These are phyloP conservation scores for Bombycilla garrulus DNA, from an alignment of 2,113 vertebrate genomes.

Conservation along the genomic window DNA sequence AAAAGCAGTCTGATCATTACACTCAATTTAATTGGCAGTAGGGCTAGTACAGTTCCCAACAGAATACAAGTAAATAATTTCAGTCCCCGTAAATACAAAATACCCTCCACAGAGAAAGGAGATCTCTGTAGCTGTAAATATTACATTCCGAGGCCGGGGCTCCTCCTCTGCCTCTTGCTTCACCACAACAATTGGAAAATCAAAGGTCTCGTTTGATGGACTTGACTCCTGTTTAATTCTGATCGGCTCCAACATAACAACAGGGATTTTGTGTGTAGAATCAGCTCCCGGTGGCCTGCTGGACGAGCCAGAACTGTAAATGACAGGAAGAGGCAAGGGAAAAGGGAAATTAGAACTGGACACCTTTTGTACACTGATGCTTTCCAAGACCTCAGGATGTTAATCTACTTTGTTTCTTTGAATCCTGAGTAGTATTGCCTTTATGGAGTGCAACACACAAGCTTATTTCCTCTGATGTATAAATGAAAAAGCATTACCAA, in stretches of 20 bases:
- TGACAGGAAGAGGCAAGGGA: neutral
- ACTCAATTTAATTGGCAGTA: neutral
- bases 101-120: neutral
- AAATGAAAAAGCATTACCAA: neutral
- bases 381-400: neutral
- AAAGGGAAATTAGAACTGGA: neutral
- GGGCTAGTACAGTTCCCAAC: neutral
- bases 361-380: neutral
- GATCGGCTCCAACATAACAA: slow-evolving; percentile 80
- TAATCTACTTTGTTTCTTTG: neutral
- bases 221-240: slow-evolving; percentile 78
- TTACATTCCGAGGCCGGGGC: slow-evolving; percentile 75
- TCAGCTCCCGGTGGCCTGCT: slow-evolving; percentile 79
- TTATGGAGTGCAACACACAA: neutral
- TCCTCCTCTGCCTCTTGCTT: slow-evolving; percentile 78
- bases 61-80: neutral
- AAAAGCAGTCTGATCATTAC: neutral
- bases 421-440: neutral
- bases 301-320: slow-evolving; percentile 77
- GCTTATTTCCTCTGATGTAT: neutral
- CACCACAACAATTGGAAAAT: slow-evolving; percentile 80
- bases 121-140: neutral
- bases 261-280: slow-evolving; percentile 77
- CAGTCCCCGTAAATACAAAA: neutral
- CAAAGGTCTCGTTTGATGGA: slow-evolving; percentile 71